These are phyloP conservation scores for Oxygymnocypris stewartii DNA, from an alignment of 2,113 vertebrate genomes.

Conservation along the genomic window DNA sequence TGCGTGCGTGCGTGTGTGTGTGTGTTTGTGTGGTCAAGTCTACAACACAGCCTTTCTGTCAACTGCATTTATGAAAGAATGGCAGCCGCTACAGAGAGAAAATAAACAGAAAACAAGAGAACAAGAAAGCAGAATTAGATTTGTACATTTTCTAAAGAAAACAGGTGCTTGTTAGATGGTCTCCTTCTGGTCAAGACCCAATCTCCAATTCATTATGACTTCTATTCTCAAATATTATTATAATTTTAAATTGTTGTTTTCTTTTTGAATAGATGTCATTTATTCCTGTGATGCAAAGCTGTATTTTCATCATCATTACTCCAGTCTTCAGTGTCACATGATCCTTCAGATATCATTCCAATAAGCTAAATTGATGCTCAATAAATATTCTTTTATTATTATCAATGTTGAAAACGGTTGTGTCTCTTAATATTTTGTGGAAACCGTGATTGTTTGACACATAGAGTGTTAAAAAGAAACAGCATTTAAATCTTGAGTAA, in stretches of 20 bases:
- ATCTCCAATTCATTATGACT: not conserved
- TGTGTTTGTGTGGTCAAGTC: not conserved
- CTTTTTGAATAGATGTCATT: not conserved
- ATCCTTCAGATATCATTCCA: not conserved
- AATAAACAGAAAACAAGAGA: not conserved
- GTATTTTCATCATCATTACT: not conserved
- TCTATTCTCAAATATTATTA: not conserved
- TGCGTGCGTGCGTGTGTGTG: conserved; percentile 21
- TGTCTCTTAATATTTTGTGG: not conserved
- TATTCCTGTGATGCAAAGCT: not conserved
- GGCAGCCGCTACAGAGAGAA: not conserved
- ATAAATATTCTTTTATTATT: not conserved
- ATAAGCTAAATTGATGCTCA: too few relatives aligned
- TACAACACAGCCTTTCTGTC: not conserved
- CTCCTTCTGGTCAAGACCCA: not conserved
- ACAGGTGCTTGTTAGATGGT: conserved; percentile 2
- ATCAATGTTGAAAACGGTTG: not conserved
- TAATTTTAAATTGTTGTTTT: not conserved
- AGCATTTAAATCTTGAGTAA: not conserved
- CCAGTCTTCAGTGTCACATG: not conserved
- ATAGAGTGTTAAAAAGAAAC: not conserved
- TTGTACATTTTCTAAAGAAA: not conserved
- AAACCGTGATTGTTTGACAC: not conserved
- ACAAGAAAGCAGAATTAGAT: not conserved
- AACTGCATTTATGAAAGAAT: not conserved